A percentile compares a stretch with the other conserved stretches of the same genome.
Conservation (phyloP, 2,113 vertebrate genomes). For the Halichoerus grypus region DNA sequence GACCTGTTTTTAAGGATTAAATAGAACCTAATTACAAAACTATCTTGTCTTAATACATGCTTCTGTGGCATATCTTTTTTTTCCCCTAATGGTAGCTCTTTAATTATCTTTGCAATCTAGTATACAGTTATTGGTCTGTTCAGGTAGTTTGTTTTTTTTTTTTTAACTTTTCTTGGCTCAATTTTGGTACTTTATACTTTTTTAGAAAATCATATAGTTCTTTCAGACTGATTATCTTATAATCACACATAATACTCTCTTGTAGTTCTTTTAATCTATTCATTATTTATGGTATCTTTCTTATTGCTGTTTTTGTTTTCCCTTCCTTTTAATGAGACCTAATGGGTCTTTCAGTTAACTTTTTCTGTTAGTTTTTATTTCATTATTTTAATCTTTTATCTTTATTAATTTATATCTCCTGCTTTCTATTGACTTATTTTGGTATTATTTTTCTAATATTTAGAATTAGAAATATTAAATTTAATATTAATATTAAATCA, state of each 20-base stretch:
- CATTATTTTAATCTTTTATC: not conserved
- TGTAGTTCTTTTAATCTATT: not conserved
- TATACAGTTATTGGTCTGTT: not conserved
- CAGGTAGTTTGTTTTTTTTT: not conserved
- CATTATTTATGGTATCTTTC: not conserved
- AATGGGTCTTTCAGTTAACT: not conserved
- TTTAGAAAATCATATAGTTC: not conserved
- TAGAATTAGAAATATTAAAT: not conserved
- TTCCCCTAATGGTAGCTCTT: not conserved
- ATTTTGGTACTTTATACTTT: not conserved
- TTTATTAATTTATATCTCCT: not conserved
- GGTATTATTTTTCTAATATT: not conserved
- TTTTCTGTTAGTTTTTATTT: not conserved
- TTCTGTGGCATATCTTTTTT: not conserved
- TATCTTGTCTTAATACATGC: not conserved
- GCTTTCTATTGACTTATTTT: conserved; percentile 11
- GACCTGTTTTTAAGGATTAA: not conserved
- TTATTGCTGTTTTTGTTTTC: not conserved
- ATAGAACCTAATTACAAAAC: conserved; percentile 3
- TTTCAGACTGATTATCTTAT: not conserved
- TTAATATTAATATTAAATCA: not conserved
- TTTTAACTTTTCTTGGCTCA: not conserved
- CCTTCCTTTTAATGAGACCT: conserved; percentile 7
- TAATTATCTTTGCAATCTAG: conserved; percentile 6
- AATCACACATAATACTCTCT: not conserved